Percentiles rank a stretch among this genome's conserved stretches.
phyloP scores from a whole-genome alignment of 2,113 vertebrate species.

The Arizona elegans region DNA sequence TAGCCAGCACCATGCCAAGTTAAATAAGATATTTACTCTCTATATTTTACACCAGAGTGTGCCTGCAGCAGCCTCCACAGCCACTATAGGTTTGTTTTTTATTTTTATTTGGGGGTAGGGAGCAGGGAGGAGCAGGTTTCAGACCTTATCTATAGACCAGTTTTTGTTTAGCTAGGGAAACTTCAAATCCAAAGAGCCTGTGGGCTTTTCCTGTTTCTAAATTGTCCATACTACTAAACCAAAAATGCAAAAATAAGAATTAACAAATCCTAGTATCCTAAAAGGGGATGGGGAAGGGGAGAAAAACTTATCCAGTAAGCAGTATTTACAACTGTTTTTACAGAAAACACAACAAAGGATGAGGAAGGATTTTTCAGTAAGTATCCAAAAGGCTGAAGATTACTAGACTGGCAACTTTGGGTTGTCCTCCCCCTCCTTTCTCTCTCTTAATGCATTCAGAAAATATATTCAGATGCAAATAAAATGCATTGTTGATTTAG shows the following conservation, averaged over 20 bases:
- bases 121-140: slow-evolving; percentile 79
- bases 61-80: slow-evolving; percentile 94
- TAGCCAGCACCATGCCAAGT: slow-evolving; percentile 92
- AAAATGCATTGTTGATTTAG: slow-evolving; percentile 43
- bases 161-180: slow-evolving; percentile 72
- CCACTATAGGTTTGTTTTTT: slow-evolving; percentile 77
- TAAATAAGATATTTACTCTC: slow-evolving; percentile 88
- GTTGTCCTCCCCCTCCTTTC: slow-evolving; percentile 11
- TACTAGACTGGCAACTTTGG: slow-evolving; percentile 32
- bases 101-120: slow-evolving; percentile 73
- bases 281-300: slow-evolving; percentile 43
- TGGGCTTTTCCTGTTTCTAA: slow-evolving; percentile 80
- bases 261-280: slow-evolving; percentile 72
- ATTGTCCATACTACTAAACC: slow-evolving; percentile 80
- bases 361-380: slow-evolving; percentile 62
- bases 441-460: background rate
- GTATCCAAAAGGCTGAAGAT: slow-evolving; percentile 55
- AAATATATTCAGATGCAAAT: slow-evolving; percentile 28
- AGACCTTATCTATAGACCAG: slow-evolving; percentile 75
- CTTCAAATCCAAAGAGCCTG: slow-evolving; percentile 82
- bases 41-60: slow-evolving; percentile 98
- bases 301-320: slow-evolving; percentile 70
- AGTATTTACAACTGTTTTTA: slow-evolving; percentile 75
- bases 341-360: slow-evolving; percentile 59
- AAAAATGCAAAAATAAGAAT: slow-evolving; percentile 72